phyloP scores from a whole-genome alignment of 2,113 vertebrate genomes.

The Nycticebus coucang region DNA sequence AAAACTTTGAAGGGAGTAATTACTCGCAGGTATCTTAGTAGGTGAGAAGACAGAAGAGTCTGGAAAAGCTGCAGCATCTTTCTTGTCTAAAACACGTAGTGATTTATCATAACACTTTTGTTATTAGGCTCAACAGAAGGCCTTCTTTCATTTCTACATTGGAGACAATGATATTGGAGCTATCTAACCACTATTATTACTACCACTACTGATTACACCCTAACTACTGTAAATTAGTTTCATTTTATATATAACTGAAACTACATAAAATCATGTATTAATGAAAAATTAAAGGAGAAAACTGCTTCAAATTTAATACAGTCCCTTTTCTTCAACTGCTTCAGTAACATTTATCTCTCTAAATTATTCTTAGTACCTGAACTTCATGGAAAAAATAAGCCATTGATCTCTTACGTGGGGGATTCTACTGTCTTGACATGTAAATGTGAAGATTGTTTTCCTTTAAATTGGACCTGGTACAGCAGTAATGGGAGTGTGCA shows the following conservation, averaged over 20 bases:
- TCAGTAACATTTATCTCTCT: slow-evolving; percentile 23
- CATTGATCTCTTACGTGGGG: slow-evolving; percentile 79
- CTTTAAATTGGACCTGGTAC: slow-evolving; percentile 85
- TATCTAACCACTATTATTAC: not conserved
- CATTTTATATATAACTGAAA: not conserved
- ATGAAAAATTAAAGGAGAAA: not conserved
- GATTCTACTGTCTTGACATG: slow-evolving; percentile 82
- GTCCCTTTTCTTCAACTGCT: not conserved
- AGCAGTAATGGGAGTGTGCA: slow-evolving; percentile 76
- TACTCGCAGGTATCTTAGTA: not conserved
- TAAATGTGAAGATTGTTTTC: slow-evolving; percentile 44
- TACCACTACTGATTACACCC: not conserved
- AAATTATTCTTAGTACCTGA: slow-evolving; percentile 81
- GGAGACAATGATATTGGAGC: not conserved
- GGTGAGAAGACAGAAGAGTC: not conserved
- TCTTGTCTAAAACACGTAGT: not conserved
- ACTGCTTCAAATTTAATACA: not conserved
- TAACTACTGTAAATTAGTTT: not conserved
- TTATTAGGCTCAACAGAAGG: not conserved
- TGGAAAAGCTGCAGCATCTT: not conserved
- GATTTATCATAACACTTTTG: not conserved
- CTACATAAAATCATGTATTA: not conserved
- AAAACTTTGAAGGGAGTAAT: not conserved
- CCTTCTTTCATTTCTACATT: not conserved
- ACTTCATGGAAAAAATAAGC: slow-evolving; percentile 79